Base-by-base conservation (phyloP, 2,113 vertebrate genomes). In the Pelvicachromis taeniatus region DNA sequence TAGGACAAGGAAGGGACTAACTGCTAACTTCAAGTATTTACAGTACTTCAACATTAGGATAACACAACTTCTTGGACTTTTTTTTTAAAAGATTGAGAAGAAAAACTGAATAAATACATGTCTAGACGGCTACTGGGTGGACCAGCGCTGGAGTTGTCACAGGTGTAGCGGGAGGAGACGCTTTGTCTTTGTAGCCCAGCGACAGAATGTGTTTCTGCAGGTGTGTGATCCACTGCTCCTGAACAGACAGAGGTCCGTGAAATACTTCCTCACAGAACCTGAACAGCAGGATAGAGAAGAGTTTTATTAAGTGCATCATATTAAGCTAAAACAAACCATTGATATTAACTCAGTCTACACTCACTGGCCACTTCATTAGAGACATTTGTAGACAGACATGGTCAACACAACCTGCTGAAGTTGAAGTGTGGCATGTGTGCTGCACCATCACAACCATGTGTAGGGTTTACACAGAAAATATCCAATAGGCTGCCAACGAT, bases 251-350 rank as follows among this genome's bases (percentile, higher is more conserved):
- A 2, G 98, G 98, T 0, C 98, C 98, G 0, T 97, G 97, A 92
- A 99, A 99, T 73, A 98, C 97, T 91, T 97, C 96, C 77, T 99
- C 98, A 84, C 98, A 99, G 93, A 99, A 99, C 96, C 98, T 99
- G 77, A 10, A 75, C 11, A 77, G 52, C n/a, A 80, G 53, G 6
- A 88, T 6, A 89, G 16, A 80, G 40, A 63, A 2, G 7, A 7
- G 19, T 77, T 54, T 31, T 13, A 9, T 12, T 12, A 40, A 40
- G 17, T 0, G 29, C 63, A 85, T 23, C 42, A 33, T 61, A 26
- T 21, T 2, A 53, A 10, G 14, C 19, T 14, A 9, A 23, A 40
- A 50, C 3, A 17, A 7, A 54, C 8, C 11, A 31, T 33, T 19
- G 3, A 75, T 0, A 50, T 75, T 0, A 52, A 75, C 4, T 48